Evolutionary conservation across 2,113 vertebrate species (phyloP).

Genomic region (Motacilla tschutschensis): DNA sequence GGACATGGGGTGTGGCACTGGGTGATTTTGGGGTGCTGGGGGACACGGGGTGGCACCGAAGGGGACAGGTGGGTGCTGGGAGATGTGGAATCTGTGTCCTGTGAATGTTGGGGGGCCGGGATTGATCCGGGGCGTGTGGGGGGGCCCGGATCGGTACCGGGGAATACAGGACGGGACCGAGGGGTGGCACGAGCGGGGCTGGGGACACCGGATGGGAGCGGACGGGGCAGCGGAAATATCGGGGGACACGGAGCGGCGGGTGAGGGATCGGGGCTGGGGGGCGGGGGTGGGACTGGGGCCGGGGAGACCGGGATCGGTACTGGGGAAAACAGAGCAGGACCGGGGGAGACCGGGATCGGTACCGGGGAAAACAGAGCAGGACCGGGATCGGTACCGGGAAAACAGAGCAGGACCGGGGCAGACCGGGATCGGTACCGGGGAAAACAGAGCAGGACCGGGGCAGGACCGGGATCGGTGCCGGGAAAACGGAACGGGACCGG

Average conservation of each 20-base stretch:
- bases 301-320: background rate
- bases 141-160: background rate
- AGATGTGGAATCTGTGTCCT: background rate
- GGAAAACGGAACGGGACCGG: accelerated
- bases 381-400: too few relatives aligned
- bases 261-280: background rate
- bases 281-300: background rate
- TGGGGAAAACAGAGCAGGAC: background rate
- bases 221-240: too few relatives aligned
- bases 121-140: too few relatives aligned
- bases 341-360: background rate
- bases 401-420: background rate
- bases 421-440: too few relatives aligned
- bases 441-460: background rate
- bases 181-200: too few relatives aligned
- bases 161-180: accelerated
- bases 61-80: background rate
- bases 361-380: background rate
- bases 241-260: background rate
- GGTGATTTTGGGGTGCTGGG: background rate
- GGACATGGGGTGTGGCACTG: background rate
- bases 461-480: background rate
- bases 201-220: background rate
- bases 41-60: background rate
- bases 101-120: background rate